These are phyloP conservation scores for Cardiocondyla obscurior DNA, from an alignment of 1,140 invertebrate species.

Conservation along the genomic window DNA sequence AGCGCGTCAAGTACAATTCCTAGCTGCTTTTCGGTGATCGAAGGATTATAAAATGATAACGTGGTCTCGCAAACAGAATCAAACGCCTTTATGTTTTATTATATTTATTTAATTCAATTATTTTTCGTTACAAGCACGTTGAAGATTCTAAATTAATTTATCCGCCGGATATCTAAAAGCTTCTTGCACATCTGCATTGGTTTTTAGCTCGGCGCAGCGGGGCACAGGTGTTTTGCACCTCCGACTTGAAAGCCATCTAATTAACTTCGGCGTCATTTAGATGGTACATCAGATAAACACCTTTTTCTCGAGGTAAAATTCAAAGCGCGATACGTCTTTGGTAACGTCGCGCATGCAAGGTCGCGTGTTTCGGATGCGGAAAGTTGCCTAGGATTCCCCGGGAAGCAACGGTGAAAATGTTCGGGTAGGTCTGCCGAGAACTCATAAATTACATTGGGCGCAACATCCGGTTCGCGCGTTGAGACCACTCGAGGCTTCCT, in stretches of 20 bases:
- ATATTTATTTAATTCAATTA: too few species aligned
- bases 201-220: background rate
- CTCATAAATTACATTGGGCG: conserved; percentile 18
- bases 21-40: background rate
- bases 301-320: background rate
- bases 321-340: background rate
- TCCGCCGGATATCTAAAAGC: background rate
- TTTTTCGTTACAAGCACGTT: background rate
- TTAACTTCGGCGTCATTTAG: conserved; percentile 1
- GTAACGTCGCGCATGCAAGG: conserved; percentile 11
- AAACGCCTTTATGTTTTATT: too few species aligned
- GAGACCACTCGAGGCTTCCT: background rate
- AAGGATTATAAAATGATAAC: background rate
- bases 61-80: too few species aligned
- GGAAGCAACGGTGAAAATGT: conserved; percentile 24
- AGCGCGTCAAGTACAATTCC: background rate
- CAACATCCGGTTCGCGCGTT: conserved; percentile 23
- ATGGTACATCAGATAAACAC: background rate
- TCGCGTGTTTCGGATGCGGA: background rate
- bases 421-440: background rate
- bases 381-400: background rate
- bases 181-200: background rate
- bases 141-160: background rate
- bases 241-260: background rate
- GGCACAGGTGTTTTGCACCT: background rate